phyloP scores from a whole-genome alignment of 2,888 invertebrate species.

The Pycnomerus fuliginosus region DNA sequence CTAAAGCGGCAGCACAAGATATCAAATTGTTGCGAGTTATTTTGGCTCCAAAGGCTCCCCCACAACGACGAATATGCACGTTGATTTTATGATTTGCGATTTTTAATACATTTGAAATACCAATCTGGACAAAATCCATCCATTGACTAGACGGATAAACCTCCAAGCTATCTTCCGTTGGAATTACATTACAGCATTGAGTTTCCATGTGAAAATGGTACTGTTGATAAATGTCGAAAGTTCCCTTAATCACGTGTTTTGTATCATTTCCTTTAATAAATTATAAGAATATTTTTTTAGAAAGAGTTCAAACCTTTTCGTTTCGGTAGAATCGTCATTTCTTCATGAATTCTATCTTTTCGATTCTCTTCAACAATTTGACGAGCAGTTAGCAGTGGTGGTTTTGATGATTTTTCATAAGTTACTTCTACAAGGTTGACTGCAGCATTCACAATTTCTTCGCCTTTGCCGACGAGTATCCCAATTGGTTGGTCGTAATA shows the following conservation, averaged over 20 bases:
- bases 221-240: conserved; percentile 61
- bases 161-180: conserved; percentile 67
- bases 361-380: conserved; percentile 56
- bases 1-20: conserved; percentile 69
- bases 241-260: conserved; percentile 61
- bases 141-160: conserved; percentile 65
- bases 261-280: no score
- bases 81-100: conserved; percentile 59
- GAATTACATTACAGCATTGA: conserved; percentile 63
- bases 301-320: conserved; percentile 40
- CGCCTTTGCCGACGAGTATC: conserved; percentile 66
- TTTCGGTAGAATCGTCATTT: conserved; percentile 46
- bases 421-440: conserved; percentile 59
- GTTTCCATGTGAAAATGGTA: conserved; percentile 81
- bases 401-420: conserved; percentile 54
- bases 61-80: conserved; percentile 69
- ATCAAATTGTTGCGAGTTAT: conserved; percentile 62
- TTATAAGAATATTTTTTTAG: not conserved
- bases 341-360: conserved; percentile 51
- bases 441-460: conserved; percentile 60
- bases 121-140: conserved; percentile 61
- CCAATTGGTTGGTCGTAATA: conserved; percentile 77
- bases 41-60: conserved; percentile 82
- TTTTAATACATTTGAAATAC: conserved; percentile 50
- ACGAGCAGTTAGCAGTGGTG: conserved; percentile 52